Percentiles rank a stretch among this genome's conserved stretches.
Evolutionary conservation across 2,113 vertebrate species (phyloP).

Genomic region (Zingel zingel): DNA sequence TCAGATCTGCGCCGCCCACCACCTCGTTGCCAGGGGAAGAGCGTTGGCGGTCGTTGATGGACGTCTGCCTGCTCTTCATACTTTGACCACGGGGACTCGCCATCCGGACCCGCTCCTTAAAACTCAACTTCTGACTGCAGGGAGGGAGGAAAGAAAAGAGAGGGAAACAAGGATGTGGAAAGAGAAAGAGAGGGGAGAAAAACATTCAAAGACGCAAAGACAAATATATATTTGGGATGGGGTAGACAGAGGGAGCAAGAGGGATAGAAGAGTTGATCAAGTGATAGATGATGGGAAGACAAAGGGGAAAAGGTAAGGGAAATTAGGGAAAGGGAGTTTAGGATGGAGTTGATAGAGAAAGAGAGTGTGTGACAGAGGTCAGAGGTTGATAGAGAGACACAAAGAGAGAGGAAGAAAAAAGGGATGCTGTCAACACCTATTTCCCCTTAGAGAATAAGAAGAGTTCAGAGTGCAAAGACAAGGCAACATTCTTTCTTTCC

Average conservation of each 20-base stretch:
- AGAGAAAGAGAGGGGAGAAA: background rate
- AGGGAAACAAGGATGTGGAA: background rate
- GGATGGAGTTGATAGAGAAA: slow-evolving; percentile 29
- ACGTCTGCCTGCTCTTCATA: slow-evolving; percentile 93
- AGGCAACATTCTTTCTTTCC: slow-evolving; percentile 55
- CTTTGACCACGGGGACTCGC: slow-evolving; percentile 97
- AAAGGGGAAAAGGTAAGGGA: background rate
- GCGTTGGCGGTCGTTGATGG: slow-evolving; percentile 90
- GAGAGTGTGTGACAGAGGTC: slow-evolving; percentile 28
- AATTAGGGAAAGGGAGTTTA: slow-evolving; percentile 4
- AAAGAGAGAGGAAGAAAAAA: slow-evolving; percentile 36
- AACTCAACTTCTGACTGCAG: slow-evolving; percentile 97
- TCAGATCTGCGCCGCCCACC: slow-evolving; percentile 79
- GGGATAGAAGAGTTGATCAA: slow-evolving; percentile 3
- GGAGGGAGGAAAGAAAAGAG: slow-evolving; percentile 44
- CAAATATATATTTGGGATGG: background rate
- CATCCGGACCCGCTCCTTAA: slow-evolving; percentile 98
- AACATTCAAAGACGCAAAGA: background rate
- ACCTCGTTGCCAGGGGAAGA: slow-evolving; percentile 92
- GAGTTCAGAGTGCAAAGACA: slow-evolving; percentile 60
- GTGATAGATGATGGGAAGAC: background rate
- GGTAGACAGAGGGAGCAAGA: background rate
- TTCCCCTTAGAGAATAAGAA: slow-evolving; percentile 48
- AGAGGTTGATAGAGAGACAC: slow-evolving; percentile 53
- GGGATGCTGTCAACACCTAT: slow-evolving; percentile 63